Base-by-base conservation (phyloP, 2,113 vertebrate species). In the Nesoenas mayeri region DNA sequence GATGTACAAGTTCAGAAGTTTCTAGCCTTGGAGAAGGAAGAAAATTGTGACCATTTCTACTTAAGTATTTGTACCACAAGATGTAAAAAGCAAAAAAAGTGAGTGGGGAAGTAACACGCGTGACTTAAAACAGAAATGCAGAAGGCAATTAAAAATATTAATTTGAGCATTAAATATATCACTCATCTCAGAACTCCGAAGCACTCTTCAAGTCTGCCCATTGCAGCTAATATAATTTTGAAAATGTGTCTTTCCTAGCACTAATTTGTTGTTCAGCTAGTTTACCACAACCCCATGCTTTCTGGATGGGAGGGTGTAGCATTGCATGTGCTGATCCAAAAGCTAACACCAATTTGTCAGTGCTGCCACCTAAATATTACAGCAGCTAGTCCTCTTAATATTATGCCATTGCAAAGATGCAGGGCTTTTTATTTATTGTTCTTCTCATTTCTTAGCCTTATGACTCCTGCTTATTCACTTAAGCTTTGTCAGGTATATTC, bases 241-340 rank as follows among this genome's bases (percentile, higher is more conserved):
- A 83, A 90, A 57, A 74, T 42, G 17, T 25, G 31, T 4, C 31
- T 88, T 83, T 80, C 24, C 24, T 42, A 22, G 10, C 3, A 25
- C 10, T 66, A 40, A 13, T 50, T 29, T 71, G 16, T 42, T 57
- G 6, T 79, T 82, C 5, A 1, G 12, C 4, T 19, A 15, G 8
- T 73, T 77, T 85, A 4, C n/a, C n/a, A 9, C 15, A 47, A 36
- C 9, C 44, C 71, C 26, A 48, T 26, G 12, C 6, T 60, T 89
- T 79, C 42, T 73, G 5, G 54, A 7, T 17, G 13, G 12, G 6
- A 13, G 7, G 2, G 0, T 51, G 15, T 47, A 40, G 19, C 2
- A 1, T 38, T 58, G 53, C 12, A 21, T 10, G 10, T 64, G 36
- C 26, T 57, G 6, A 44, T 60, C 44, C 1, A 1, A 85, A 69